Evolutionary conservation across 1,140 invertebrate species (phyloP), one percentile per base, ranked within the genome.

Genomic region (Drosophila sucinea): DNA sequence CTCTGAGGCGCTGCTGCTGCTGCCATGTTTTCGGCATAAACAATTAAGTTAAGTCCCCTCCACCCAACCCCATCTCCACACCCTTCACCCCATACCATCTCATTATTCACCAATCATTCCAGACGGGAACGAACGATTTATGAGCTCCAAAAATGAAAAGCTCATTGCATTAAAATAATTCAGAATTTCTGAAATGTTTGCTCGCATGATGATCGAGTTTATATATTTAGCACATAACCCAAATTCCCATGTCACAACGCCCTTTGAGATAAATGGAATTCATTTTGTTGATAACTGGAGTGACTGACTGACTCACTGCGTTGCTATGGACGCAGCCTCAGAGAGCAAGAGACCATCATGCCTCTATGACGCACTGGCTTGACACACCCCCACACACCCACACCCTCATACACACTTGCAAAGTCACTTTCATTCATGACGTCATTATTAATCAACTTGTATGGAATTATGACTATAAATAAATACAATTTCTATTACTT

Each of bases 401-500:
- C 17, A 17, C 17, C 17, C 17, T 17, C 17, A 17, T 17, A 17
- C 17, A 17, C 17, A 17, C 17, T 17, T 17, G 4, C 8, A 68
- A 67, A 73, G 35, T 38, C 35, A 38, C 35, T 38, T 38, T 38
- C 66, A 79, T 73, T 57, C 54, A 75, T 66, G 10, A 60, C 40
- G 41, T 77, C 44, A 66, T n/a, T 60, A 32, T 30, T 40, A 29
- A 6, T 35, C 2, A 51, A n/a, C 17, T 51, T 44, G 1, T 32
- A 17, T 25, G 30, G 70, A 61, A 27, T 23, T 17, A 25, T 77
- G 62, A 73, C 70, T 84, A 57, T 80, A 65, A 30, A 38, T 61
- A 8, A 65, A 38, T 67, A 55, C 40, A n/a, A 41, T 23, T 10
- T 35, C 40, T 56, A 5, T 38, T 25, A 62, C 58, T 93, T 97